Evolutionary conservation across 2,888 invertebrate species (phyloP), one percentile per base, ranked within the genome.

Genomic region (Drosophila pullipes): DNA sequence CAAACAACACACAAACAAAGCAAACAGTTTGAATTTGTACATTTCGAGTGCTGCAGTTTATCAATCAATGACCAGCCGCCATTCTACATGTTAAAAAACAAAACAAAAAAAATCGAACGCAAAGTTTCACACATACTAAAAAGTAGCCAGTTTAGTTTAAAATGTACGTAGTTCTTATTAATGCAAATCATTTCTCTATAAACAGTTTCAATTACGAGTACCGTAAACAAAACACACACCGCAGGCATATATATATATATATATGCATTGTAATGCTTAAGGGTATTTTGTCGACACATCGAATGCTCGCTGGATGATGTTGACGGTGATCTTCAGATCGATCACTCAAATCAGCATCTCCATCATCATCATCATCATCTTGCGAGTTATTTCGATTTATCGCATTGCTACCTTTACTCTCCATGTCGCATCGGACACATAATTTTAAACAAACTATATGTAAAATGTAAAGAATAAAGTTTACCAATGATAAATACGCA

Each of bases 391-490:
- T 49, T 52, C 52, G 60, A 52, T 52, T 44, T 53, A 47, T 63
- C 28, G 74, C 74, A 58, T 55, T 47, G 37, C 50, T 60, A 81
- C 70, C 68, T 72, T 77, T 71, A 57, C 44, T 68, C 52, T 69
- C 82, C 72, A 76, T 74, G 76, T 71, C 55, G 25, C 73, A 81
- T 79, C 78, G 78, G 81, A 83, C 78, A 83, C 66, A 83, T 85
- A 74, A 86, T 86, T 85, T 86, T 82, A 80, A 82, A 78, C 57
- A 60, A 65, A 69, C 70, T 86, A 70, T 78, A 82, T 83, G 89
- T 85, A 86, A 86, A 83, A 76, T 85, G 85, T 89, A 82, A 85
- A 89, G 83, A 85, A 85, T 85, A 85, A 89, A 85, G 76, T 89
- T 86, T 89, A 85, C 87, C 85, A 85, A 85, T 84, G 89, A 85